These are phyloP conservation scores for Heterodera carotae DNA, from an alignment of 1,140 invertebrate genomes.

Conservation along the genomic window DNA sequence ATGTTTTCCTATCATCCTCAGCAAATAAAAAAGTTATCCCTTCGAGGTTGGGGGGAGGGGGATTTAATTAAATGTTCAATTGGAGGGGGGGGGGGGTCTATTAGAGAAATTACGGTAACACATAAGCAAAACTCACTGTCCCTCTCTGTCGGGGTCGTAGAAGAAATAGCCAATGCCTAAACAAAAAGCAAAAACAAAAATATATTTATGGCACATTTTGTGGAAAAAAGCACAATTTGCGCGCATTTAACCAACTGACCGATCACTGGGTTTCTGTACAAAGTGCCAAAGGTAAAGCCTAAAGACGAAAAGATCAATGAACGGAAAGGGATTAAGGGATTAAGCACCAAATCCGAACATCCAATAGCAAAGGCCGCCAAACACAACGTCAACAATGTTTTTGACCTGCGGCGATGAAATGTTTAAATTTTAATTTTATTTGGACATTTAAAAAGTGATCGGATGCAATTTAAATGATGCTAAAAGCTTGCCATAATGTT, in stretches of 20 bases:
- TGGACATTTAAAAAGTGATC: slow-evolving; percentile 76
- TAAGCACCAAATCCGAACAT: slow-evolving; percentile 79
- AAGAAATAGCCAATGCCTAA: slow-evolving; percentile 69
- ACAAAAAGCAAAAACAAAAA: slow-evolving; percentile 1
- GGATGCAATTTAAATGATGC: not conserved
- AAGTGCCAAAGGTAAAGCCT: slow-evolving; percentile 80
- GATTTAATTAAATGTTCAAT: too few relatives aligned
- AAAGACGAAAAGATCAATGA: not conserved
- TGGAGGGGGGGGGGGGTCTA: too few relatives aligned
- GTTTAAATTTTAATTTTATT: slow-evolving; percentile 25
- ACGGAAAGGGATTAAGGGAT: not conserved
- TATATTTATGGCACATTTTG: not conserved
- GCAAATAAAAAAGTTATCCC: too few relatives aligned
- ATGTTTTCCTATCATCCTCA: too few relatives aligned
- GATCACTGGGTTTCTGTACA: slow-evolving; percentile 75
- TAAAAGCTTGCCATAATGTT: slow-evolving; percentile 79
- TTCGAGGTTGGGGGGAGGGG: too few relatives aligned
- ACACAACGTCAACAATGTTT: slow-evolving; percentile 85
- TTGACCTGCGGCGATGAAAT: not conserved
- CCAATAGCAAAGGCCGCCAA: slow-evolving; percentile 91
- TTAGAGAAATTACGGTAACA: too few relatives aligned
- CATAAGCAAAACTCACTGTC: slow-evolving; percentile 19
- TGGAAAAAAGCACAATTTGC: not conserved
- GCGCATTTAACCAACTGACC: slow-evolving; percentile 23
- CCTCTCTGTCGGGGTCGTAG: slow-evolving; percentile 65